These are phyloP conservation scores for Elymnias hypermnestra DNA, from an alignment of 1,140 invertebrate genomes.

Conservation along the genomic window DNA sequence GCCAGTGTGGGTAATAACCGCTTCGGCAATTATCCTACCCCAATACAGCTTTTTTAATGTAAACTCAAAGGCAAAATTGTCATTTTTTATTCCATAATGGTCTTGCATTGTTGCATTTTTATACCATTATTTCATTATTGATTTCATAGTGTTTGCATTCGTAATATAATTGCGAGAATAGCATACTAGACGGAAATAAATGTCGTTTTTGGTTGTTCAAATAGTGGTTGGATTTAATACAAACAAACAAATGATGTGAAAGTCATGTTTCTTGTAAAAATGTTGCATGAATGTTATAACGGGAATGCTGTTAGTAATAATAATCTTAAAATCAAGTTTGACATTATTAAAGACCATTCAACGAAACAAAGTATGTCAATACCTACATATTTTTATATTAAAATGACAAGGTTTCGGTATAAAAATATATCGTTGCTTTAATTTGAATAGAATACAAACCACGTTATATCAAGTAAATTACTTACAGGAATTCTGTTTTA, in stretches of 20 bases:
- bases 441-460: no score
- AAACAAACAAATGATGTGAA: no score
- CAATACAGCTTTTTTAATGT: conserved; percentile 53
- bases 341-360: no score
- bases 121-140: conserved; percentile 53
- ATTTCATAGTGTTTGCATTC: conserved; percentile 36
- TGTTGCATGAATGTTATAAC: no score
- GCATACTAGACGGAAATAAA: not conserved
- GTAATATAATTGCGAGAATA: conserved; percentile 9
- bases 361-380: no score
- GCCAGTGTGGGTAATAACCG: conserved; percentile 54
- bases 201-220: conserved; percentile 20
- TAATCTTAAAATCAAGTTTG: no score
- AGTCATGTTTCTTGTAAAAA: no score
- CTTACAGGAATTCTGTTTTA: not conserved
- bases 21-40: conserved; percentile 55
- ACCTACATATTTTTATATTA: no score
- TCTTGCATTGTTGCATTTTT: conserved; percentile 43
- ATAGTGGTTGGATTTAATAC: conserved; percentile 8
- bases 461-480: no score
- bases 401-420: no score
- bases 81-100: conserved; percentile 54
- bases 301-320: no score
- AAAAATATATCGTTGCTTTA: no score
- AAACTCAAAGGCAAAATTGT: conserved; percentile 32